Percentiles rank a stretch among this genome's conserved stretches.
These are phyloP conservation scores for Pseudococcus jackbeardsleyi DNA, from an alignment of 2,888 invertebrate species.

Conservation along the genomic window DNA sequence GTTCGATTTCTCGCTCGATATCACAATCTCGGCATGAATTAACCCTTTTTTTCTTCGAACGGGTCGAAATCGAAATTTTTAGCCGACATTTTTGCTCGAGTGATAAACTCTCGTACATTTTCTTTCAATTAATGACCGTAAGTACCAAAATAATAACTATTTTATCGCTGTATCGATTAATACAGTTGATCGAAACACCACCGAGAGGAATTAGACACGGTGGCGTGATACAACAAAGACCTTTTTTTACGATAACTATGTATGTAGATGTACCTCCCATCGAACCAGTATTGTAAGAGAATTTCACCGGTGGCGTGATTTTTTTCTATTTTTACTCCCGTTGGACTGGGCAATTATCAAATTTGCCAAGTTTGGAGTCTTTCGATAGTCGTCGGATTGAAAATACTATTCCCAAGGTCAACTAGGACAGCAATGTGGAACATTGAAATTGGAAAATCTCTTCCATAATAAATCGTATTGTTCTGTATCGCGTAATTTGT, in stretches of 20 bases:
- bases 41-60: not conserved
- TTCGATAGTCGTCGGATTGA: not conserved
- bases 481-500: not conserved
- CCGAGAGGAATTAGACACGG: slow-evolving; percentile 1
- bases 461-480: not conserved
- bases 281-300: not conserved
- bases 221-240: slow-evolving; percentile 40
- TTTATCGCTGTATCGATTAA: not conserved
- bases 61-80: slow-evolving; percentile 12
- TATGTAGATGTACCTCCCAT: no score
- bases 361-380: not conserved
- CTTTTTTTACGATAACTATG: not conserved
- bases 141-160: not conserved
- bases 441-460: not conserved
- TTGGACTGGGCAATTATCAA: not conserved
- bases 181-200: slow-evolving; percentile 6
- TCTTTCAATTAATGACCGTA: not conserved
- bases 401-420: not conserved
- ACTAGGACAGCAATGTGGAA: not conserved
- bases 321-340: not conserved
- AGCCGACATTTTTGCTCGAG: not conserved
- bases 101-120: not conserved
- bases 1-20: not conserved
- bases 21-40: not conserved
- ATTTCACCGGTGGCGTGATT: not conserved